phyloP scores from a whole-genome alignment of 2,888 invertebrate genomes.

The Drosophila vallismaia region DNA sequence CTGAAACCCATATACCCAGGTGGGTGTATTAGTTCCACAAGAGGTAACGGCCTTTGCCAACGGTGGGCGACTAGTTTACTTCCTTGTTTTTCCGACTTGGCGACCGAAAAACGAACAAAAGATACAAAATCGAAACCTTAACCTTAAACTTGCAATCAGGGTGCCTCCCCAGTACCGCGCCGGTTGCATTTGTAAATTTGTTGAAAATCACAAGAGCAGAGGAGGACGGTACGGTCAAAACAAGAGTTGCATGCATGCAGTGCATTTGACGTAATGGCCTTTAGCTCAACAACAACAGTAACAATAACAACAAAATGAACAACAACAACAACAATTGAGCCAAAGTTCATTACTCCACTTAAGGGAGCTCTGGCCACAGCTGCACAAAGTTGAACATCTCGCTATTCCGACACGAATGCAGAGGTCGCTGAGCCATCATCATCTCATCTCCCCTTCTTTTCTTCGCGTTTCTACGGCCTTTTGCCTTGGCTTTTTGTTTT shows the following conservation, averaged over 20 bases:
- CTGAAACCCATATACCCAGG: conserved; percentile 14
- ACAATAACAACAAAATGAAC: conserved; percentile 40
- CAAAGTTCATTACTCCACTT: conserved; percentile 79
- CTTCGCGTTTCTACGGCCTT: conserved; percentile 23
- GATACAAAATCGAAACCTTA: conserved; percentile 69
- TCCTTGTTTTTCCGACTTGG: conserved; percentile 61
- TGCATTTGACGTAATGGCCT: conserved; percentile 74
- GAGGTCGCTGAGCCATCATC: conserved; percentile 64
- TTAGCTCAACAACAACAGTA: conserved; percentile 37
- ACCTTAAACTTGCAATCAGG: conserved; percentile 72
- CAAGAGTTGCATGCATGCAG: conserved; percentile 68
- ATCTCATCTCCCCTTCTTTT: conserved; percentile 21
- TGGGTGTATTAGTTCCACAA: too few relatives aligned
- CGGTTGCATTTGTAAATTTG: conserved; percentile 53
- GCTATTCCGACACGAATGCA: conserved; percentile 16
- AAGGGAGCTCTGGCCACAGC: conserved; percentile 57
- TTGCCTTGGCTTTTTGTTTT: conserved; percentile 29
- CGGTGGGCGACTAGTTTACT: conserved; percentile 50
- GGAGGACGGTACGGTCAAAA: conserved; percentile 37
- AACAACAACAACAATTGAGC: conserved; percentile 46
- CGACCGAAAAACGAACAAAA: conserved; percentile 14
- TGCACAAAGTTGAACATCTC: conserved; percentile 64
- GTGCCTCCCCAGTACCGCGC: conserved; percentile 27
- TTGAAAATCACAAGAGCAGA: conserved; percentile 48
- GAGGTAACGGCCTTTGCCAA: conserved; percentile 16